phyloP scores from a whole-genome alignment of 2,113 vertebrate genomes.

The Tychaedon coryphoeus region DNA sequence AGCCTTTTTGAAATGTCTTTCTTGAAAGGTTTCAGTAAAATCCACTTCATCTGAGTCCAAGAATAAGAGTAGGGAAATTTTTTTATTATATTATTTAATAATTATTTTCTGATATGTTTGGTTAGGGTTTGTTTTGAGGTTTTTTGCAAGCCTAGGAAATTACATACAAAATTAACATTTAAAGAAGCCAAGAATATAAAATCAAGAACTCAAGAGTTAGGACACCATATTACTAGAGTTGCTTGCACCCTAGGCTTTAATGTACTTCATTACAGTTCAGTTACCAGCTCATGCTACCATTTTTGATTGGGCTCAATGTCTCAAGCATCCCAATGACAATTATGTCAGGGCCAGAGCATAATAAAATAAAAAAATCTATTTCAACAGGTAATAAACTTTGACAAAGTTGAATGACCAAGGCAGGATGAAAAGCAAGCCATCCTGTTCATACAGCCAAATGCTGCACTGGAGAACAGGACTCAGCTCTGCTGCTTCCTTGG shows the following conservation, averaged over 20 bases:
- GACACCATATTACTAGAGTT: neutral
- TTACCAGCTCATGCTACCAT: neutral
- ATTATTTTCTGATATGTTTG: neutral
- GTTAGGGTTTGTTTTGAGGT: neutral
- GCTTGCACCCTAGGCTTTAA: neutral
- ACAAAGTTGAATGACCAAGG: neutral
- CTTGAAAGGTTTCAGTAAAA: neutral
- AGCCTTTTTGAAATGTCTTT: neutral
- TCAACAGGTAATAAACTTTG: neutral
- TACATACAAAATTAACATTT: neutral
- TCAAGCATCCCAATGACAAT: neutral
- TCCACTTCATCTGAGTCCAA: neutral
- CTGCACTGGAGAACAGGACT: neutral
- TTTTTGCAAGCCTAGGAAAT: neutral
- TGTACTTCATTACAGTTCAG: neutral
- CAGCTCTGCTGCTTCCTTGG: neutral
- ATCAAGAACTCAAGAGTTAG: neutral
- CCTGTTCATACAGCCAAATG: neutral
- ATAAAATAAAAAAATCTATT: neutral
- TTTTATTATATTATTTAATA: neutral
- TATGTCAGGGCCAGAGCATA: neutral
- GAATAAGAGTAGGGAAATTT: neutral
- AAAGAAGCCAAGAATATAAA: neutral
- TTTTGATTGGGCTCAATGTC: neutral
- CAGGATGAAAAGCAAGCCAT: neutral